Base-by-base conservation (phyloP, 2,888 invertebrate species). In the Lasioglossum leucozonium region DNA sequence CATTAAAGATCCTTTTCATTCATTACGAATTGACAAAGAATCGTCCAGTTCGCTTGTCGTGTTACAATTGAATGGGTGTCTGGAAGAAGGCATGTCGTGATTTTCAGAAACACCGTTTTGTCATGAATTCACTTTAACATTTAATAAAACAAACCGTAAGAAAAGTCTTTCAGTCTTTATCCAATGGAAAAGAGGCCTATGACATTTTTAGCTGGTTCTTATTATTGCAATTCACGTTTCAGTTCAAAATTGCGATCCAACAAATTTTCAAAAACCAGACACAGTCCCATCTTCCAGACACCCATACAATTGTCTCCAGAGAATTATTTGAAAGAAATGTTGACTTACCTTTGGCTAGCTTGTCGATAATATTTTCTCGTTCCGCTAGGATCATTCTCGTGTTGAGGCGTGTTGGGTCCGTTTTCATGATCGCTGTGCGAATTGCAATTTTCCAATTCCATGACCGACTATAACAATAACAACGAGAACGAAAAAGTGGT, bases 311-410 rank as follows among this genome's bases (percentile, higher is more conserved):
- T 30, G 26, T 16, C 40, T 69, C 6, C n/a, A 16, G 69, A 69
- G 2, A n/a, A 40, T 69, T 4, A 18, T 37, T 62, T 34, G 18
- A 2, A 11, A 74, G 26, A 65, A 65, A 30, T 6, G 67, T 44
- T 79, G 67, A 94, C 95, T 94, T 91, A 96, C 96, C 96, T 95
- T 92, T 96, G 96, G 87, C 95, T 95, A 47, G 96, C 96, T 89
- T 96, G 95, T 78, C 96, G 94, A 92, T 96, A 96, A 95, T 96
- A 96, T 91, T 96, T 96, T 89, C 94, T 96, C 77, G 94, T 95
- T 55, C 94, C 93, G 82, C 91, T 93, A 1, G 93, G 90, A 88
- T 95, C 94, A 62, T 93, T 93, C 18, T 94, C 93, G 72, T 94
- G 88, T 16, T 85, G 89, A 40, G 90, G 88, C 62, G 91, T 90